These are phyloP conservation scores for Rhopalosiphum maidis DNA, from an alignment of 1,140 invertebrate genomes.

Conservation along the genomic window DNA sequence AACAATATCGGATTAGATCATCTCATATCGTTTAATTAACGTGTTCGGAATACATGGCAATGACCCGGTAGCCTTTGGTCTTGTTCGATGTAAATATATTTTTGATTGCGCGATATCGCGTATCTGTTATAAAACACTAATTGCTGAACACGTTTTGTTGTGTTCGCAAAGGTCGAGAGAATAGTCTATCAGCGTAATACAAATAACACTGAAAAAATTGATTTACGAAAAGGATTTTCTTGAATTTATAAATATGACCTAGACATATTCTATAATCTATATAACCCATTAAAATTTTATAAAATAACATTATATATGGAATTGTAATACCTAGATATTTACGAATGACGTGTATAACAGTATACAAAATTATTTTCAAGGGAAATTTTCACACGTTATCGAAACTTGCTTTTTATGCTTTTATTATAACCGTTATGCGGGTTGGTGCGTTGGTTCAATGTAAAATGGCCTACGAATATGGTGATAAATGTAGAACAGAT, in stretches of 20 bases:
- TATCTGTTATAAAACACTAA: not conserved
- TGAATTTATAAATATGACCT: not conserved
- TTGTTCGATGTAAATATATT: not conserved
- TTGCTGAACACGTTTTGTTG: not conserved
- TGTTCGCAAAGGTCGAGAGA: constrained; percentile 22
- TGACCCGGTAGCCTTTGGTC: constrained; percentile 45
- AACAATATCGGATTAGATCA: not conserved
- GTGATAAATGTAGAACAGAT: not conserved
- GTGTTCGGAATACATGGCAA: constrained; percentile 19
- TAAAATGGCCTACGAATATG: not conserved
- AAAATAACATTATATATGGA: not conserved
- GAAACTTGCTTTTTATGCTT: not conserved
- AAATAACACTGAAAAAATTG: not conserved
- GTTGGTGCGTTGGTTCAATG: not conserved
- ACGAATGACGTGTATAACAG: not conserved
- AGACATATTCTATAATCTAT: constrained; percentile 10
- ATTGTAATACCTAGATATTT: not conserved
- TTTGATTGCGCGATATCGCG: constrained; percentile 6
- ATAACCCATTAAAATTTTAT: not conserved
- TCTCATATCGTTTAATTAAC: not conserved
- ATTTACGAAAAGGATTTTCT: constrained; percentile 24
- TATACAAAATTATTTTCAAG: not conserved
- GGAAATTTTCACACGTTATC: not conserved
- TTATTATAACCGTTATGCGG: not conserved
- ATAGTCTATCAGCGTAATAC: not conserved